Percentiles rank a stretch among this genome's conserved stretches.
Evolutionary conservation across 2,888 invertebrate species (phyloP).

Genomic region (Ennomos quercinarius): DNA sequence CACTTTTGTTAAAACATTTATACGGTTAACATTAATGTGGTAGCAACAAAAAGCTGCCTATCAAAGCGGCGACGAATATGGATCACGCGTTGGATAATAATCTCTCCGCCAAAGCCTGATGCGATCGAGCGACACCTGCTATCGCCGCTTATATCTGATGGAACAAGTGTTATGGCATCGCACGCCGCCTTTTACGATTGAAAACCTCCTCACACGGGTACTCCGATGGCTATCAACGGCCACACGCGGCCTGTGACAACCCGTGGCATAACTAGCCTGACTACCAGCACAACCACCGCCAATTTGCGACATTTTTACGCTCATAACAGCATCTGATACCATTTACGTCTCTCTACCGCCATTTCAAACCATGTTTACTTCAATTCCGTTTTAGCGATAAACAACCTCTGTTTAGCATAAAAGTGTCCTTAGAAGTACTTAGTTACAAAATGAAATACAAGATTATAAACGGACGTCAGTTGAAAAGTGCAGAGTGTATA

Average conservation of each 20-base stretch:
- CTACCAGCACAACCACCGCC: constrained; percentile 57
- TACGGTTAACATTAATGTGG: constrained; percentile 11
- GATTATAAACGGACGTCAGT: constrained; percentile 57
- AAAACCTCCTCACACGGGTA: constrained; percentile 63
- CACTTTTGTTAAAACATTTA: no score
- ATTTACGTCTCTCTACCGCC: constrained; percentile 58
- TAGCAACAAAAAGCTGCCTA: constrained; percentile 21
- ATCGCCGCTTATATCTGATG: constrained; percentile 71
- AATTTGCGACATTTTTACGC: constrained; percentile 74
- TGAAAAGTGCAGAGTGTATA: constrained; percentile 79
- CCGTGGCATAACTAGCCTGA: constrained; percentile 65
- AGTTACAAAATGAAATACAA: constrained; percentile 53
- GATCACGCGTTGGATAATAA: constrained; percentile 61
- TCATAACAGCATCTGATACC: constrained; percentile 66
- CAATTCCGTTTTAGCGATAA: constrained; percentile 43
- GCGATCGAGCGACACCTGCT: constrained; percentile 51
- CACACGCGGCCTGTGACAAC: constrained; percentile 67
- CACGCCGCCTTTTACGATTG: constrained; percentile 72
- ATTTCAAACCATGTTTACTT: constrained; percentile 56
- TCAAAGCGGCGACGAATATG: constrained; percentile 45
- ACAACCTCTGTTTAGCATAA: constrained; percentile 26
- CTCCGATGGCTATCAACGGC: constrained; percentile 72
- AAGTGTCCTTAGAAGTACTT: constrained; percentile 21
- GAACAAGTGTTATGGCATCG: constrained; percentile 80
- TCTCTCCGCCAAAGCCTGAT: constrained; percentile 59